Base-by-base conservation (phyloP, 2,113 vertebrate species). In the Larimichthys polyactis region DNA sequence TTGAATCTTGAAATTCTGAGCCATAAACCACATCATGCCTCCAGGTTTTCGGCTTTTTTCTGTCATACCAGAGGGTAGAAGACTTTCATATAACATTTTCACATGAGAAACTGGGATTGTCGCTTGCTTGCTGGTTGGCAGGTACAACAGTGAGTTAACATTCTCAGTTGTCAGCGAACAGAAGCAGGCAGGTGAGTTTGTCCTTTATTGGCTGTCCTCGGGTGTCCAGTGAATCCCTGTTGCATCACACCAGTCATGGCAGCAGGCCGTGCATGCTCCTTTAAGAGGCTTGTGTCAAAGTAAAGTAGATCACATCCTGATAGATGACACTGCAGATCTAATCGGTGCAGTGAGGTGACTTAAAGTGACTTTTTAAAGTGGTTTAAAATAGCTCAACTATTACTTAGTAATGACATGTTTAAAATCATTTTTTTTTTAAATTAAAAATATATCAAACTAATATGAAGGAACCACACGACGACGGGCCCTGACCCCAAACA, bases 221-320 rank as follows among this genome's bases (percentile, higher is more conserved):
- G 12, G 49, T 12, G 68, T 87, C 67, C 71, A 78, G 22, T 60
- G 85, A 90, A 89, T 90, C 81, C 71, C 80, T 75, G 84, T 84
- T 90, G 66, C 83, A 87, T 89, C 83, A 79, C 20, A 15, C 29
- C n/a, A 71, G 29, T 66, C 54, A 54, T 79, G 79, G 81, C 82
- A 60, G 70, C 9, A 0, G 29, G 75, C 78, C 80, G 63, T 2
- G 20, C 65, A 55, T 78, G 73, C 79, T 83, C 68, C 66, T 69
- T 4, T 91, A 91, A 92, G 89, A 87, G 85, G 92, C 87, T 93
- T 90, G 84, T 79, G 82, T 84, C 63, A 71, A 71, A 72, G 49
- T 84, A 81, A 85, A 91, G 81, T 63, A 80, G 40, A 68, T 87
- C 69, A 75, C 55, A 63, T 76, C 77, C 71, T 80, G 76, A 71